Percentiles rank a stretch among this genome's conserved stretches.
Conservation (phyloP, 2,113 vertebrate genomes). For the Mola mola region DNA sequence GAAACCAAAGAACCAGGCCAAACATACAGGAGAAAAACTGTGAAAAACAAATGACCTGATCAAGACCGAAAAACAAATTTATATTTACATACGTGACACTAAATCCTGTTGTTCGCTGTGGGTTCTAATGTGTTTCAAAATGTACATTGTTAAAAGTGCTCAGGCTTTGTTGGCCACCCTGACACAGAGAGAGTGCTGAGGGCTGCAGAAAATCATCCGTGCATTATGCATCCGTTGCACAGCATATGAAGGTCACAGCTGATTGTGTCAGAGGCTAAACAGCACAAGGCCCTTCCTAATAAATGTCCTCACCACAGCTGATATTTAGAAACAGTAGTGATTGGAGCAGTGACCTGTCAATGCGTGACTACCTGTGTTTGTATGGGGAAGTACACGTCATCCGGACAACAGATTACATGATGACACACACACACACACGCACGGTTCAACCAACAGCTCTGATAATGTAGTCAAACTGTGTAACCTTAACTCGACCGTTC, state of each 20-base stretch:
- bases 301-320: conserved; percentile 37
- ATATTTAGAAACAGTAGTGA: conserved; percentile 34
- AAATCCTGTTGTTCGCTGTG: no score
- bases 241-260: conserved; percentile 48
- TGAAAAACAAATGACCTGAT: no score
- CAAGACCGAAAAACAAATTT: no score
- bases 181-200: neutral
- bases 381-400: neutral
- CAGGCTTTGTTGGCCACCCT: no score
- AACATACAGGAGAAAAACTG: no score
- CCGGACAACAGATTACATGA: neutral
- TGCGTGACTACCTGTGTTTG: neutral
- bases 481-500: conserved; percentile 15
- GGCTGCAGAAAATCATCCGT: neutral
- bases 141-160: no score
- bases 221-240: conserved; percentile 24
- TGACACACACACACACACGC: neutral
- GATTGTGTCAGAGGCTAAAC: conserved; percentile 55
- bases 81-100: no score
- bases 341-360: neutral
- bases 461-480: neutral
- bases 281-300: conserved; percentile 25
- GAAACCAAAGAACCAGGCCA: no score
- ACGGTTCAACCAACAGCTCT: neutral
- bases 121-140: no score